Base-by-base conservation (phyloP, 2,113 vertebrate species). In the Oryzias curvinotus region DNA sequence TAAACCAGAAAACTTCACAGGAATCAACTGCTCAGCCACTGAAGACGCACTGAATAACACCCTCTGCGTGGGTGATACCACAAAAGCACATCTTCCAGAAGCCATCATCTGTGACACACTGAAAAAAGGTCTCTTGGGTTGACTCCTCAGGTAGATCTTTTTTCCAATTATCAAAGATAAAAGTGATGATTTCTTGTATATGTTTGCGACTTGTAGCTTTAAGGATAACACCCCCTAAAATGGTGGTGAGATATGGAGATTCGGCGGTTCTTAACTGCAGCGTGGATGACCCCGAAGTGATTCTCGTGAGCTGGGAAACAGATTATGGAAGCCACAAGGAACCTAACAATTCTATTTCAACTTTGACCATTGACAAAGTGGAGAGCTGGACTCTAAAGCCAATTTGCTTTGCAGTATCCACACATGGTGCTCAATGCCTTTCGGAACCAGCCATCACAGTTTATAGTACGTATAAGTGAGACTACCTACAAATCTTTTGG, bases 391-490 rank as follows among this genome's bases (percentile, higher is more conserved):
- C 0, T 0, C 2, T 51, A 3, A 0, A 4, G 1, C 42, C 77
- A 10, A 0, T 0, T 0, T 89, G 87, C 53, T 79, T 1, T 30
- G 3, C 54, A 8, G 58, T 25, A 23, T 0, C 2, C 4, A 0
- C 0, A 1, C 4, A 19, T 8, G 0, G 1, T 1, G 0, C 0
- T 7, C 57, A 36, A 0, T n/a, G 76, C 66, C 0, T 0, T 0
- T 5, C 45, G 74, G 21, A 0, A 0, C 3, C 64, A 43, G 0
- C 0, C 19, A 6, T 91, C 72, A 50, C 0, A 0, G 2, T 93
- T 30, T 90, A 87, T 8, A 76, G 89, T 91, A 48, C 85, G 87
- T 89, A 48, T 16, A 14, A 4, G 36, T 42, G 36, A 36, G 36
- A 3, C 21, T 36, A 58, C 3, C 14, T 15, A 7, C 15, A 49